phyloP scores from a whole-genome alignment of 2,113 vertebrate species.

The Machaerirhynchus nigripectus region DNA sequence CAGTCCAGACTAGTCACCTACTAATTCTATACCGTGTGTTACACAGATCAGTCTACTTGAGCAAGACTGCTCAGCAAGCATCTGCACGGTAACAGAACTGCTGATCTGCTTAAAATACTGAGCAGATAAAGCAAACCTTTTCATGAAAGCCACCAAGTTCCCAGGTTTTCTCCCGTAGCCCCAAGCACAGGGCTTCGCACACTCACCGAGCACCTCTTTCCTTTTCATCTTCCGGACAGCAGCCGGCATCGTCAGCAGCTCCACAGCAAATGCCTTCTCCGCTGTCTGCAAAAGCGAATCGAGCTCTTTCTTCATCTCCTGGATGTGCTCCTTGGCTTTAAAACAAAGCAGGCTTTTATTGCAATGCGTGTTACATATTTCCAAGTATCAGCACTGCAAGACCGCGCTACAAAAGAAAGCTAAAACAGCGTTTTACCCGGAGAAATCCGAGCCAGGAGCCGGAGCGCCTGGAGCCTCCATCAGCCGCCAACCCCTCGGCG shows the following conservation, averaged over 20 bases:
- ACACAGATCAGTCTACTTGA: not conserved
- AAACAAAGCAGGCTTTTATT: not conserved
- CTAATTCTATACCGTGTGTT: not conserved
- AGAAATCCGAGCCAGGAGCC: not conserved
- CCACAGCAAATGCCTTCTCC: slow-evolving; percentile 43
- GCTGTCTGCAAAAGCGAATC: slow-evolving; percentile 30
- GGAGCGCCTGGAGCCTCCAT: not conserved
- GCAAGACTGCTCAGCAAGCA: not conserved
- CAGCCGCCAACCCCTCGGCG: not conserved
- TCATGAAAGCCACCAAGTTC: not conserved
- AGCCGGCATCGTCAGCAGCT: slow-evolving; percentile 46
- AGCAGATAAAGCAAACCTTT: not conserved
- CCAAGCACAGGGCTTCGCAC: too few species aligned
- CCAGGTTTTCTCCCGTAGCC: not conserved
- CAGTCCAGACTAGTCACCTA: not conserved
- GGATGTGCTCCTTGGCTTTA: slow-evolving; percentile 45
- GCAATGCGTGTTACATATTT: rapidly evolving
- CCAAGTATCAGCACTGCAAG: rapidly evolving
- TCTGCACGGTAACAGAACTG: not conserved
- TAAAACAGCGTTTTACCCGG: rapidly evolving
- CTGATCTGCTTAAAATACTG: not conserved
- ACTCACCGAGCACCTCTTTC: slow-evolving; percentile 53
- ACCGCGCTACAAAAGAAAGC: rapidly evolving
- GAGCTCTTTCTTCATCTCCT: slow-evolving; percentile 57
- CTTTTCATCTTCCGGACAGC: slow-evolving; percentile 56